A percentile compares a stretch with the other conserved stretches of the same genome.
phyloP scores from a whole-genome alignment of 1,140 invertebrate species.

The Leptoteleia sp. region DNA sequence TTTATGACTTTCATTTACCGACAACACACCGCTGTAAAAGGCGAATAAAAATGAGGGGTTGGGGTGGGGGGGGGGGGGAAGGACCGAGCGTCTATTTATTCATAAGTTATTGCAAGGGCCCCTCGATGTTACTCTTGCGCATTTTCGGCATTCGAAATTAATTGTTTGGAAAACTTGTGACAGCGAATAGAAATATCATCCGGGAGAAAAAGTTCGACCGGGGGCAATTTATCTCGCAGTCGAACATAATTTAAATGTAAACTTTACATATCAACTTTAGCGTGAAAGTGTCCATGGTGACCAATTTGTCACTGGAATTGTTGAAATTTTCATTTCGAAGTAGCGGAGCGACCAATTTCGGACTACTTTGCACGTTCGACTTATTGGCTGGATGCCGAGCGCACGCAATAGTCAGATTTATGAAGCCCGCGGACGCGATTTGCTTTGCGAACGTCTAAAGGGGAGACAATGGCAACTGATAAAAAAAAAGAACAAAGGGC shows the following conservation, averaged over 20 bases:
- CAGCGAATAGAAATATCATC: slow-evolving; percentile 21
- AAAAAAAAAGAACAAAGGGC: too few relatives aligned
- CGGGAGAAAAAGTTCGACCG: slow-evolving; percentile 13
- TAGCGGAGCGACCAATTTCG: slow-evolving; percentile 50
- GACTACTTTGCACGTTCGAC: slow-evolving; percentile 70
- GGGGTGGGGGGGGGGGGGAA: too few relatives aligned
- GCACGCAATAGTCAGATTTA: slow-evolving; percentile 70
- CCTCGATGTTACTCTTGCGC: background rate
- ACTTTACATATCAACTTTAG: slow-evolving; percentile 43
- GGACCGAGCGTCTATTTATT: slow-evolving; percentile 1
- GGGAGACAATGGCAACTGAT: slow-evolving; percentile 54
- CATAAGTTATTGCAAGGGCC: slow-evolving; percentile 10
- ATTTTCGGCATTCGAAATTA: slow-evolving; percentile 29
- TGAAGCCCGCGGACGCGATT: slow-evolving; percentile 59
- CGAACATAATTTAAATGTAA: slow-evolving; percentile 49
- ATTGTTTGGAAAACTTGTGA: slow-evolving; percentile 26
- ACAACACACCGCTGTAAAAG: background rate
- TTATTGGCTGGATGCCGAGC: slow-evolving; percentile 71
- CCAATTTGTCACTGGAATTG: slow-evolving; percentile 49
- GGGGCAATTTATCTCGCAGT: slow-evolving; percentile 14
- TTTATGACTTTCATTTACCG: slow-evolving; percentile 8
- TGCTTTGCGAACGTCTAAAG: slow-evolving; percentile 62
- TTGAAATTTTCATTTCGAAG: slow-evolving; percentile 53
- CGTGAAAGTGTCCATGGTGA: slow-evolving; percentile 35
- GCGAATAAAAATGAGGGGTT: slow-evolving; percentile 1